phyloP scores from a whole-genome alignment of 2,888 invertebrate species.

The Bellardia pandia region DNA sequence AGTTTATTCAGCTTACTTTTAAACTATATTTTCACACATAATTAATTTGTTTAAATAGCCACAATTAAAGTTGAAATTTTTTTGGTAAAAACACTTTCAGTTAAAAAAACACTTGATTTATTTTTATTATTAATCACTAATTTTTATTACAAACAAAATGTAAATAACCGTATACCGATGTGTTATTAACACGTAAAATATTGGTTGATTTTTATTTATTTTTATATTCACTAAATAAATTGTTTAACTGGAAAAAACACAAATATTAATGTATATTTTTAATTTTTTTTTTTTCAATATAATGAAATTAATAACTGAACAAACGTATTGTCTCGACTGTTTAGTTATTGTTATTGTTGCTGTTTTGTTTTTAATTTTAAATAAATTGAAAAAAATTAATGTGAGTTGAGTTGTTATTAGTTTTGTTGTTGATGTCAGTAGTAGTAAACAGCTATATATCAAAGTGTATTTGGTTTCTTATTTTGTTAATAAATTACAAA shows the following conservation, averaged over 20 bases:
- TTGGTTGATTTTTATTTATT: constrained; percentile 14
- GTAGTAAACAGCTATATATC: constrained; percentile 9
- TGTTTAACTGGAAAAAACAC: constrained; percentile 33
- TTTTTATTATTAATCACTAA: constrained; percentile 34
- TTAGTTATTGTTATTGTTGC: not conserved
- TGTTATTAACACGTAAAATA: constrained; percentile 61
- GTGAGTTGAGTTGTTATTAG: constrained; percentile 15
- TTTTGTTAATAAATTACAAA: constrained; percentile 38
- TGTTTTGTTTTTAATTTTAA: constrained; percentile 30
- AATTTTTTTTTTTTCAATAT: constrained; percentile 9
- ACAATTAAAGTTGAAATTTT: constrained; percentile 24
- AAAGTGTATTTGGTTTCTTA: constrained; percentile 20
- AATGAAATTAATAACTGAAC: constrained; percentile 37
- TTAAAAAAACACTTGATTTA: constrained; percentile 30
- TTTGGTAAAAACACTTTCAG: constrained; percentile 11
- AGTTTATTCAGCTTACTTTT: constrained; percentile 50
- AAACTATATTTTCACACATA: constrained; percentile 56
- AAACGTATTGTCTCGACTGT: not conserved
- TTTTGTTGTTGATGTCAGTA: constrained; percentile 20
- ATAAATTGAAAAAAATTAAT: constrained; percentile 12
- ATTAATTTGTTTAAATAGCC: constrained; percentile 41
- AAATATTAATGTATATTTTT: constrained; percentile 41
- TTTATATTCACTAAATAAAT: constrained; percentile 32
- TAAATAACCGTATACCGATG: constrained; percentile 61
- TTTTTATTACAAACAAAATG: constrained; percentile 36